Evolutionary conservation across 2,888 invertebrate genomes (phyloP), one percentile per base, ranked within the genome.

Genomic region (Tortricodes alternella): DNA sequence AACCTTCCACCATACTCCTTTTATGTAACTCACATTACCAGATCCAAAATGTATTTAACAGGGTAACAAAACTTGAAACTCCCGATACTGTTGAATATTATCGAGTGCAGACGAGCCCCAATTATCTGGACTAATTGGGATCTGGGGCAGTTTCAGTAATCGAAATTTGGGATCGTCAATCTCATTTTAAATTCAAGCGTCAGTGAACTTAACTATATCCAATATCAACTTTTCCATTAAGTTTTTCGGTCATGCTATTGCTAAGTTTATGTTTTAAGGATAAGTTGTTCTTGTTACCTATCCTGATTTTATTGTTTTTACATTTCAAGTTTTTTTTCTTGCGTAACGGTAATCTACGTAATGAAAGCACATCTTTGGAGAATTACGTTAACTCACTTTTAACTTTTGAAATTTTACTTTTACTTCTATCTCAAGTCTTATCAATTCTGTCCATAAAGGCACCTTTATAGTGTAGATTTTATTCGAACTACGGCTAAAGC

Each of bases 141-240:
- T 50, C 49, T 43, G 23, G 44, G 38, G 16, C 37, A 44, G 44
- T 37, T 9, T 13, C 44, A 32, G 41, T 49, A 50, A 56, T 56
- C 50, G 49, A 50, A 56, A 50, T 56, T 50, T 37, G 43, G 44
- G 35, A 50, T 44, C 56, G 50, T 56, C 56, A 56, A 50, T 56
- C 44, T 50, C 50, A 56, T 50, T 50, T 50, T 38, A 50, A 38
- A 56, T 37, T 37, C 11, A 9, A 32, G 23, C 44, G 34, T 44
- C 44, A 56, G 49, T 44, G 44, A 38, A 50, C 43, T 44, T 49
- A 27, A 50, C 37, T 44, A 43, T 37, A 37, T 6, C 41, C 27
- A 35, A 37, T 48, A 35, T 43, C 51, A 27, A 41, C 27, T 19
- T 35, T 49, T 15, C 35, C 41, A 29, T 29, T 44, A 48, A 18